Evolutionary conservation across 2,888 invertebrate genomes (phyloP), one percentile per base, ranked within the genome.

Genomic region (Drosophila dives): DNA sequence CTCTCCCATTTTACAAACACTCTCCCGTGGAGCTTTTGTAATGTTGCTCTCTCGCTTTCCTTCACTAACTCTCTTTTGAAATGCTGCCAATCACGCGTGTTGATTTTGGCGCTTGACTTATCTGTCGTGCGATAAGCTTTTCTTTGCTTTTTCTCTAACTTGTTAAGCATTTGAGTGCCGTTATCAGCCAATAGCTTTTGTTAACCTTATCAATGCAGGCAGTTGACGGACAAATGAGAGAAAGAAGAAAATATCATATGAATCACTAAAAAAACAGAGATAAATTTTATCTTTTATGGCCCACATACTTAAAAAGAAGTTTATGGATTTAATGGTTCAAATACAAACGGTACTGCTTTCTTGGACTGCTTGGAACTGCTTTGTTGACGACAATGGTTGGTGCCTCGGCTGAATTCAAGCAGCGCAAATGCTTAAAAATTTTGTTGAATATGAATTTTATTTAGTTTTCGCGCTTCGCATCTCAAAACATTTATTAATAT

Each of bases 181-280:
- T 62, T 58, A 72, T 77, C 64, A 68, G 71, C 64, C 69, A 62
- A 34, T 66, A 56, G 48, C 64, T 40, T 51, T 48, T 55, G 20
- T 32, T 23, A 2, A 15, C 38, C 11, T 23, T 23, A 58, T 58
- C 26, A 33, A 40, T 40, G 26, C 20, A 20, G 8, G 42, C 12
- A 20, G 45, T 12, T 23, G 23, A 12, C 23, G 23, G 6, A 2
- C 17, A 23, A 23, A 53, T 2, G 17, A 32, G 7, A 32, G 10
- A 45, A 23, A 15, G 17, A 48, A 26, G 23, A 15, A 36, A n/a
- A 36, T 15, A 15, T 3, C 17, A 11, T 33, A 0, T 23, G 17
- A 12, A 26, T n/a, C 26, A 53, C 32, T 11, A 11, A 10, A 51
- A 40, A 33, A 40, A 10, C 40, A n/a, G 10, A n/a, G 10, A n/a